Percentiles rank a stretch among this genome's conserved stretches.
Conservation (phyloP, 2,113 vertebrate species). For the Rhinoptilus africanus region DNA sequence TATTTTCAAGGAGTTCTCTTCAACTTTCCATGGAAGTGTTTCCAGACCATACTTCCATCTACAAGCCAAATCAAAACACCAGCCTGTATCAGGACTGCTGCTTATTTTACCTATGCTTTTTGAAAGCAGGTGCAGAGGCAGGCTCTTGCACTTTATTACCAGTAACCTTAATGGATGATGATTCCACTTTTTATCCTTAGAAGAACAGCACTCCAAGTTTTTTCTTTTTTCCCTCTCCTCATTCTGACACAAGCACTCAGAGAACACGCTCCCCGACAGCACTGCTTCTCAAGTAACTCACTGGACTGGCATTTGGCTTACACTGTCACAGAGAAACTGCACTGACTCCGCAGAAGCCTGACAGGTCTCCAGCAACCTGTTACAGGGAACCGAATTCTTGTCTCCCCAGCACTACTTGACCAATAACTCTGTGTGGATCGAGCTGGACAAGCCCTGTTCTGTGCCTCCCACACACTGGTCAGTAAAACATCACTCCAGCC, state of each 20-base stretch:
- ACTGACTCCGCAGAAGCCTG: not conserved
- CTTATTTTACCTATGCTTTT: not conserved
- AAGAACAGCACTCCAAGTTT: not conserved
- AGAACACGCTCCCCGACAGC: not conserved
- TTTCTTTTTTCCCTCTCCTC: not conserved
- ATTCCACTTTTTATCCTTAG: not conserved
- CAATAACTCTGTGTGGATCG: not conserved
- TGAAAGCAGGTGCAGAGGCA: not conserved
- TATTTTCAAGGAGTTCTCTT: not conserved
- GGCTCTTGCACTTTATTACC: not conserved
- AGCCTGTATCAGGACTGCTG: not conserved
- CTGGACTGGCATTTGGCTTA: not conserved
- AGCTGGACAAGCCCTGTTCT: not conserved
- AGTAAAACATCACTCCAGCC: not conserved
- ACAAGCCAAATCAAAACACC: not conserved
- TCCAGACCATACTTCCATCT: not conserved
- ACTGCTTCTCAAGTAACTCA: not conserved
- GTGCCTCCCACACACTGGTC: not conserved
- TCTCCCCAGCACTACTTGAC: not conserved
- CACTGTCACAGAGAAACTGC: not conserved
- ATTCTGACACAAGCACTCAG: not conserved
- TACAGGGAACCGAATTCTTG: accelerated
- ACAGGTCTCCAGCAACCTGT: not conserved
- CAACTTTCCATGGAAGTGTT: not conserved
- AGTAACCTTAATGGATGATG: not conserved